Percentiles rank a stretch among this genome's conserved stretches.
These are phyloP conservation scores for Myocastor coypus DNA, from an alignment of 2,113 vertebrate species.

Conservation along the genomic window DNA sequence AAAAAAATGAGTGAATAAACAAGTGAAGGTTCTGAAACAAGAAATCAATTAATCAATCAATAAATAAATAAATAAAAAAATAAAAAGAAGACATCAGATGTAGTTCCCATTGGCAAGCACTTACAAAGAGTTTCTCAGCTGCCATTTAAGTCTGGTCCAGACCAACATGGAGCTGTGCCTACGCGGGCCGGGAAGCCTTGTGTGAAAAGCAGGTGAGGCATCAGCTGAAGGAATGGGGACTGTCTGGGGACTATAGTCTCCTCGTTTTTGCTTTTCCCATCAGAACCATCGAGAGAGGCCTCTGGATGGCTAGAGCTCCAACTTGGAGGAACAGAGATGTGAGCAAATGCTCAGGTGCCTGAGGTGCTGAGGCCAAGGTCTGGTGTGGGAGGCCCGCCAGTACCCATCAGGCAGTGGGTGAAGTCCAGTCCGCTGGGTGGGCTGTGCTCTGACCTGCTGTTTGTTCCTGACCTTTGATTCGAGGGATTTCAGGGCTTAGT, in stretches of 20 bases:
- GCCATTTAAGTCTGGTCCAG: background rate
- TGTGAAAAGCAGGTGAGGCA: background rate
- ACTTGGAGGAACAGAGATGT: background rate
- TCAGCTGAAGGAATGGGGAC: background rate
- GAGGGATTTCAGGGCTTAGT: background rate
- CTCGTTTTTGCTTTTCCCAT: background rate
- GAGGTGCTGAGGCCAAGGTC: background rate
- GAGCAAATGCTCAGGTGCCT: background rate
- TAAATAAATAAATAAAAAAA: too few relatives aligned
- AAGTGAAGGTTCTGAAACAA: too few relatives aligned
- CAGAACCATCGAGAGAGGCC: background rate
- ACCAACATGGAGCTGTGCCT: too few relatives aligned
- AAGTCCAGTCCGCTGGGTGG: background rate
- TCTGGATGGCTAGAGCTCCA: background rate
- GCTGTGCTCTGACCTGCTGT: background rate
- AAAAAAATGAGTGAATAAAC: too few relatives aligned
- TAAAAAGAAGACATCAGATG: background rate
- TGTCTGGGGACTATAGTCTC: too few relatives aligned
- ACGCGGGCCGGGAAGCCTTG: background rate
- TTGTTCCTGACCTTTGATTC: background rate
- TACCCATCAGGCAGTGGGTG: background rate
- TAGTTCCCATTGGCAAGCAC: background rate
- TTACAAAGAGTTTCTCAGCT: background rate
- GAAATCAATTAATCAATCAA: too few relatives aligned
- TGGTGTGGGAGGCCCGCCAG: accelerated